Conservation (phyloP, 2,888 invertebrate species). For the Crioceris asparagi region DNA sequence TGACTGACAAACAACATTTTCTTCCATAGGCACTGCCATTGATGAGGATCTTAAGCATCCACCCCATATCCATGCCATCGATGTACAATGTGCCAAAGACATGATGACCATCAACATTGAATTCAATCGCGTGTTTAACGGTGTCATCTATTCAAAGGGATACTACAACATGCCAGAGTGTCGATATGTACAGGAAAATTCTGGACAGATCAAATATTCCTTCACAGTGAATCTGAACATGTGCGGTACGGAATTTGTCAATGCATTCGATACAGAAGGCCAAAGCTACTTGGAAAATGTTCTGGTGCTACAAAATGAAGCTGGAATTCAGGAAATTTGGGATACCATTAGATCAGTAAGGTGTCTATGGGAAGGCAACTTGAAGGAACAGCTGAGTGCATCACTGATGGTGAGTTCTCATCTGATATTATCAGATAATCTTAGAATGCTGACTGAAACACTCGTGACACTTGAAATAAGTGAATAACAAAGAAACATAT, state of each 20-base stretch:
- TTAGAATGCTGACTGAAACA: background rate
- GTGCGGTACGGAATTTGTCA: slow-evolving; percentile 70
- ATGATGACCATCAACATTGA: slow-evolving; percentile 74
- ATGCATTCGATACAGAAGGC: slow-evolving; percentile 64
- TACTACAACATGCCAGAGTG: slow-evolving; percentile 57
- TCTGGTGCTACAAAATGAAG: slow-evolving; percentile 66
- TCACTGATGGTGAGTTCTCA: slow-evolving; percentile 49
- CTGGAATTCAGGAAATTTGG: slow-evolving; percentile 67
- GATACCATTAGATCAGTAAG: slow-evolving; percentile 67
- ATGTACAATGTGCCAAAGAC: slow-evolving; percentile 69
- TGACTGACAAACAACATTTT: no score
- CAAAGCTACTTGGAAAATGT: slow-evolving; percentile 72
- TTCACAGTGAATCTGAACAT: slow-evolving; percentile 65
- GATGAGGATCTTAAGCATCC: slow-evolving; percentile 60
- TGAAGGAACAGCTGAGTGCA: slow-evolving; percentile 63
- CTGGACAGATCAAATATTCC: slow-evolving; percentile 55
- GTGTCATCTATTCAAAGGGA: slow-evolving; percentile 73
- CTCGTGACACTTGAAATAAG: background rate
- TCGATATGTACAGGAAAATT: slow-evolving; percentile 61
- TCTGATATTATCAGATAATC: background rate
- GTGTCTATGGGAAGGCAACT: slow-evolving; percentile 72
- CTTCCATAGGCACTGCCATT: slow-evolving; percentile 8
- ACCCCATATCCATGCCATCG: slow-evolving; percentile 63
- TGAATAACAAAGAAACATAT: background rate
- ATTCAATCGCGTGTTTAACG: slow-evolving; percentile 66